A percentile compares a stretch with the other conserved stretches of the same genome.
phyloP scores from a whole-genome alignment of 2,797 vertebrate species.

The Pangasius sanitwongsei region DNA sequence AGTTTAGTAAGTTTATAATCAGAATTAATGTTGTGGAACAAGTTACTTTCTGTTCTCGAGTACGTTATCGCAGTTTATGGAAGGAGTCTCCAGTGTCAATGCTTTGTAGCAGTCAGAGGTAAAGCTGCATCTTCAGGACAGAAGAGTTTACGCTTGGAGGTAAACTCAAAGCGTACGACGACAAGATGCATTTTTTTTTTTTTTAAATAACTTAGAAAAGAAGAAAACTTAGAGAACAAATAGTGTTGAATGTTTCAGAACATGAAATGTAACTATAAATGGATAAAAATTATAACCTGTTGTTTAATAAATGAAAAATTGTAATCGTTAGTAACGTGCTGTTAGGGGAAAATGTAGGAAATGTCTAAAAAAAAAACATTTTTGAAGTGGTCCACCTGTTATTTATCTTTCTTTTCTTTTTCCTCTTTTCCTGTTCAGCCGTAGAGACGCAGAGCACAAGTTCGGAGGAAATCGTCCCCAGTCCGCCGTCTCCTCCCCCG shows the following conservation, averaged over 20 bases:
- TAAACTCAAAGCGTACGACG: too few species aligned
- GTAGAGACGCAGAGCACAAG: slow-evolving; percentile 86
- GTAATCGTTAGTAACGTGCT: not conserved
- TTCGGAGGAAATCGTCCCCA: slow-evolving; percentile 87
- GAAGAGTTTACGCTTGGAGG: too few species aligned
- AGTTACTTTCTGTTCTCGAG: not conserved
- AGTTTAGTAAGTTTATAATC: not conserved
- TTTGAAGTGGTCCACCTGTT: not conserved
- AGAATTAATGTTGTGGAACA: not conserved
- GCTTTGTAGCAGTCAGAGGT: not conserved
- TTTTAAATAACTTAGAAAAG: too few species aligned
- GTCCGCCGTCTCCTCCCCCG: slow-evolving; percentile 74
- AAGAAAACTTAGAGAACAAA: too few species aligned
- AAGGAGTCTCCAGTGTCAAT: not conserved
- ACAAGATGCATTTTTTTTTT: too few species aligned
- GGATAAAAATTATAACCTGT: not conserved
- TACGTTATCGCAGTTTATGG: not conserved
- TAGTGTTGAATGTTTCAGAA: not conserved
- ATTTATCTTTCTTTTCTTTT: not conserved
- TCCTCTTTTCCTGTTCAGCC: slow-evolving; percentile 23
- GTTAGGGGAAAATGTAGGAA: too few species aligned
- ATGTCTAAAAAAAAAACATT: too few species aligned
- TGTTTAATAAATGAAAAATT: not conserved
- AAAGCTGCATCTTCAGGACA: too few species aligned
- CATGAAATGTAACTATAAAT: not conserved